Conservation (phyloP, 1,140 invertebrate genomes). For the Musca vetustissima region DNA sequence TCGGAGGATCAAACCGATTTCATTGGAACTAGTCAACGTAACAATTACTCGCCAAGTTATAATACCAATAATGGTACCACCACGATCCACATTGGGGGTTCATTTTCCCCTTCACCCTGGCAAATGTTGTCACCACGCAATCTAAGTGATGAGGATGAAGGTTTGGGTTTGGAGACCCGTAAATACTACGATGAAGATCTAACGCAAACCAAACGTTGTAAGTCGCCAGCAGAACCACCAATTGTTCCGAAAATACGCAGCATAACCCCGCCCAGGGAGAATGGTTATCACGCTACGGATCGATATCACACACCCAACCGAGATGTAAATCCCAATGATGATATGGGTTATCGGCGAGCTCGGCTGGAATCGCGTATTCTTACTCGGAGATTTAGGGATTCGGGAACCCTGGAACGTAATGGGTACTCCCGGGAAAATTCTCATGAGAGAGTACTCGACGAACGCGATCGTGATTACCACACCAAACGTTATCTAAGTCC, state of each 20-base stretch:
- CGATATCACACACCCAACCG: conserved; percentile 54
- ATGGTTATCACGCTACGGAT: conserved; percentile 49
- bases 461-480: neutral
- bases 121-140: conserved; percentile 52
- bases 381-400: conserved; percentile 48
- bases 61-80: conserved; percentile 25
- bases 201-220: conserved; percentile 35
- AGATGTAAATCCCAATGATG: conserved; percentile 61
- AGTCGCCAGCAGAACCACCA: conserved; percentile 39
- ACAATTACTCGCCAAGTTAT: conserved; percentile 14
- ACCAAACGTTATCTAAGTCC: conserved; percentile 14
- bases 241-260: conserved; percentile 51
- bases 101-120: conserved; percentile 50
- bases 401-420: conserved; percentile 38
- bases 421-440: neutral
- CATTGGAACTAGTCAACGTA: conserved; percentile 25
- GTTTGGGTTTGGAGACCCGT: conserved; percentile 67
- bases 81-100: conserved; percentile 33
- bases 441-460: too few species aligned
- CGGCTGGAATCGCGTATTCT: conserved; percentile 69
- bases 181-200: conserved; percentile 50
- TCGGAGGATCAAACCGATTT: conserved; percentile 29
- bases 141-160: conserved; percentile 70
- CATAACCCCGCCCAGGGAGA: conserved; percentile 38
- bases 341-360: conserved; percentile 69